Evolutionary conservation across 2,888 invertebrate species (phyloP).

Genomic region (Arrhopalites spinosus): DNA sequence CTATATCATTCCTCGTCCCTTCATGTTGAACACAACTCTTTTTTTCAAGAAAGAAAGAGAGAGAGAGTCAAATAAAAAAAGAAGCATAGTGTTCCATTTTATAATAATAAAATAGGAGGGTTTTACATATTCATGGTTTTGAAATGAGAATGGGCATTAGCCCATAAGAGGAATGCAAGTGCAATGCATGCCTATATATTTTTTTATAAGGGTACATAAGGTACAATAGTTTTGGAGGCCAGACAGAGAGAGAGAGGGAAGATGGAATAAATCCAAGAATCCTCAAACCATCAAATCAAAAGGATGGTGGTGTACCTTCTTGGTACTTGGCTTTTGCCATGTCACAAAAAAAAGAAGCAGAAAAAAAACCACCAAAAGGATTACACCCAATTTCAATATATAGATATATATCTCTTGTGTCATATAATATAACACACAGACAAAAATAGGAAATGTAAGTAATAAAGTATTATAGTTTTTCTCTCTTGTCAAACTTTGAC

Average conservation of each 20-base stretch:
- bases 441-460: constrained; percentile 14
- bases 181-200: not conserved
- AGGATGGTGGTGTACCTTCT: not conserved
- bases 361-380: constrained; percentile 21
- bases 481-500: constrained; percentile 19
- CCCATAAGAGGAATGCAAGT: too few relatives aligned
- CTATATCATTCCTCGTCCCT: constrained; percentile 9
- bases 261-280: constrained; percentile 12
- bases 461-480: constrained; percentile 23
- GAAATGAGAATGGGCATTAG: too few relatives aligned
- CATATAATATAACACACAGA: constrained; percentile 16
- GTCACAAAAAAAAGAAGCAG: not conserved
- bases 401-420: too few relatives aligned
- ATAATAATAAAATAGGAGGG: not conserved
- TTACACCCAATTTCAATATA: constrained; percentile 21
- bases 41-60: not conserved
- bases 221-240: not conserved
- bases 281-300: constrained; percentile 23
- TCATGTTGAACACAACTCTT: too few relatives aligned
- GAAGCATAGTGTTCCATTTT: not conserved
- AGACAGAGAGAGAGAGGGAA: not conserved
- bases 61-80: not conserved
- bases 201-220: not conserved
- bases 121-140: not conserved
- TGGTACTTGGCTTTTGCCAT: constrained; percentile 14